Evolutionary conservation across 2,797 vertebrate species (phyloP).

Genomic region (Epinephelus coioides): DNA sequence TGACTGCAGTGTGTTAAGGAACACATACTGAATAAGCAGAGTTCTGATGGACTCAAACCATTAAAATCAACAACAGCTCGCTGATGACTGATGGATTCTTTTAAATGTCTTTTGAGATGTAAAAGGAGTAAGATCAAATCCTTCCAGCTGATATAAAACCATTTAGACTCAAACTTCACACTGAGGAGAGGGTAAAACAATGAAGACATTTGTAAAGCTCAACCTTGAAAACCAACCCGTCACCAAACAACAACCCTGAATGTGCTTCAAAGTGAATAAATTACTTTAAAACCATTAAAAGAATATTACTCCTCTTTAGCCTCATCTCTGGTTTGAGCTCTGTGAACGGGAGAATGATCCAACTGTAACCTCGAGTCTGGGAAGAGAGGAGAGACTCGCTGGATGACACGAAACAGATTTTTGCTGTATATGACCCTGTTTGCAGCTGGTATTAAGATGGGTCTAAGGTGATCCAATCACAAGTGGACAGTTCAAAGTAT

Average conservation of each 20-base stretch:
- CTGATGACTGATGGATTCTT: not conserved
- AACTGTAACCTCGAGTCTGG: no score
- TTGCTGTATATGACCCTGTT: no score
- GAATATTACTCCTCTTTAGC: no score
- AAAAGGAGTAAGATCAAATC: not conserved
- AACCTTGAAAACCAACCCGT: not conserved
- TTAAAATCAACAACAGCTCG: not conserved
- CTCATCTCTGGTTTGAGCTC: not conserved
- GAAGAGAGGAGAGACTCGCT: no score
- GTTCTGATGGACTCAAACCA: not conserved
- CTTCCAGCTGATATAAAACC: not conserved
- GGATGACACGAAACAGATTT: no score
- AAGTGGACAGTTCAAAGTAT: no score
- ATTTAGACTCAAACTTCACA: no score
- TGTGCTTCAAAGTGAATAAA: not conserved
- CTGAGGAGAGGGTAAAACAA: not conserved
- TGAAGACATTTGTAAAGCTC: not conserved
- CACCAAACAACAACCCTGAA: no score
- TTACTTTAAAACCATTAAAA: not conserved
- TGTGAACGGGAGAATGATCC: not conserved
- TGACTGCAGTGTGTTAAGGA: no score
- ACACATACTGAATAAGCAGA: no score
- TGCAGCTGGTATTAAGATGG: no score
- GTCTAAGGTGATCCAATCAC: no score
- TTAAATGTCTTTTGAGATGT: not conserved